Base-by-base conservation (phyloP, 2,797 vertebrate species). In the Crocodylus rhombifer region DNA sequence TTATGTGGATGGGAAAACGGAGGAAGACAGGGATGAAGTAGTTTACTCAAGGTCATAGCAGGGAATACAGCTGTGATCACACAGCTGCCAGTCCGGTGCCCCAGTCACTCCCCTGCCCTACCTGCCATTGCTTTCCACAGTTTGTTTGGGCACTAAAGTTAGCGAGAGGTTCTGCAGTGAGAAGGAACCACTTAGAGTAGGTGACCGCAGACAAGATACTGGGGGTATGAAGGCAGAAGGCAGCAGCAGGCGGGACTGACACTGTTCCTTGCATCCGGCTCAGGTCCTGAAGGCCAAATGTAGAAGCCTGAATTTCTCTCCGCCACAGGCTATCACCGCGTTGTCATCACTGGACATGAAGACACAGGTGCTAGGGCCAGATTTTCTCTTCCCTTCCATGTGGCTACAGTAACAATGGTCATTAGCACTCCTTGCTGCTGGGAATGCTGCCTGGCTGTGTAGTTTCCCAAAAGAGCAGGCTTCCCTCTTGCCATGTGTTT, bases 291-390 rank as follows among this genome's bases (percentile, higher is more conserved):
- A 20, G 28, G 16, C 12, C 16, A 14, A 58, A 25, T 1, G 51
- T 23, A 18, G 51, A n/a, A 51, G 26, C 51, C 51, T n/a, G 16
- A 55, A 18, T 56, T 10, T 26, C 4, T 56, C 11, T 56, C 51
- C 9, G 0, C 23, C 18, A 6, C 71, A 2, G 13, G 65, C 0
- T 0, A 7, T 3, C 18, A 65, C 26, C 74, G 6, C 5, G 33
- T 56, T 69, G 55, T 55, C 0, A 0, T 62, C 30, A 76, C 56
- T n/a, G 12, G 55, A 18, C 81, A 64, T 21, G 1, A 57, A 83
- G 0, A 5, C 57, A 63, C 17, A 18, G 30, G 0, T 26, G 21
- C 33, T 56, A 55, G 28, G 28, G 57, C 42, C 36, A 6, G 4
- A 25, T 2, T 71, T 23, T 26, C 86, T 65, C 17, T 30, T 7